Percentiles rank a stretch among this genome's conserved stretches.
Conservation (phyloP, 2,113 vertebrate species). For the Propithecus coquereli region DNA sequence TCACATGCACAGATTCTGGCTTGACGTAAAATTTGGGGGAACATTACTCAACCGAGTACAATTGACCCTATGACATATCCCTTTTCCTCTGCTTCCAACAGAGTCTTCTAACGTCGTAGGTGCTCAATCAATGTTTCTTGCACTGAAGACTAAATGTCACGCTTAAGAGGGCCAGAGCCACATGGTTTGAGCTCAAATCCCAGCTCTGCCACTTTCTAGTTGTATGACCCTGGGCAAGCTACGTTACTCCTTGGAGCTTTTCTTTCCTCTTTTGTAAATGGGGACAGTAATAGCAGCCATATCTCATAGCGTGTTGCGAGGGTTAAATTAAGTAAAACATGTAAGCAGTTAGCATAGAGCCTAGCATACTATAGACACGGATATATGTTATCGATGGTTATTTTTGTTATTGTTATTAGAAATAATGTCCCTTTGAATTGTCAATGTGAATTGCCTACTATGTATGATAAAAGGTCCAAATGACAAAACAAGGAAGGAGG, state of each 20-base stretch:
- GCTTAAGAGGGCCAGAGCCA: not conserved
- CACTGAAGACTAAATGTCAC: not conserved
- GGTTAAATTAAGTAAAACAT: not conserved
- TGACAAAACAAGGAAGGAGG: not conserved
- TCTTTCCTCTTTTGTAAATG: not conserved
- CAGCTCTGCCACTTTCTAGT: not conserved
- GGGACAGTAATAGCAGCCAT: no score
- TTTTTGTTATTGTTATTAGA: not conserved
- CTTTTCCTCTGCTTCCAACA: not conserved
- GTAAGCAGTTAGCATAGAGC: not conserved
- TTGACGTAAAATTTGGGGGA: not conserved
- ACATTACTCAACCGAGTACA: no score
- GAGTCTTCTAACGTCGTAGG: not conserved
- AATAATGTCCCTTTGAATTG: not conserved
- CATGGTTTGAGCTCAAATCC: not conserved
- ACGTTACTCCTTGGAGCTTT: not conserved
- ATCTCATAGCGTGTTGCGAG: not conserved
- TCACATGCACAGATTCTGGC: not conserved
- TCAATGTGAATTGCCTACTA: not conserved
- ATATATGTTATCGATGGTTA: fast-evolving
- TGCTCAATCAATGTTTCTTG: no score
- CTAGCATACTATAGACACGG: fast-evolving
- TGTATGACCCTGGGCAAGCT: not conserved
- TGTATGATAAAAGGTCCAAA: not conserved
- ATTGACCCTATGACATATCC: fast-evolving